Conservation (phyloP, 2,888 invertebrate genomes). For the Tubiluchus corallicola region DNA sequence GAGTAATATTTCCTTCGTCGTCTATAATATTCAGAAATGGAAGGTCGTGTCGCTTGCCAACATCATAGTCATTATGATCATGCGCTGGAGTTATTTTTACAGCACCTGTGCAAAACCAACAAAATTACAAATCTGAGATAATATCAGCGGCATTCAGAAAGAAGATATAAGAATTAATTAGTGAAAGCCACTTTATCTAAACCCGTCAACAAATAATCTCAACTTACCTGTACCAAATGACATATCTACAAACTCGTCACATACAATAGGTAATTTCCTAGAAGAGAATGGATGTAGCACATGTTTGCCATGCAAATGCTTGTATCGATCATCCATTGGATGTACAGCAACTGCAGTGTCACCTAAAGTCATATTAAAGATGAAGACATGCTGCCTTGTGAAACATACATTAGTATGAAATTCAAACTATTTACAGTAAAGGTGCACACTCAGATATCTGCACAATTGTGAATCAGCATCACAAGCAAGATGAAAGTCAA, state of each 20-base stretch:
- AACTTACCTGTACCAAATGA: conserved; percentile 72
- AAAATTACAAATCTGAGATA: too few species aligned
- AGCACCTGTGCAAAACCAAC: conserved; percentile 49
- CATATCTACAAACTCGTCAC: conserved; percentile 83
- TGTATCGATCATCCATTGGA: conserved; percentile 71
- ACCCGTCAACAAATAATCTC: too few species aligned
- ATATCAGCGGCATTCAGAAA: neutral
- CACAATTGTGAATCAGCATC: too few species aligned
- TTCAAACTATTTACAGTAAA: too few species aligned
- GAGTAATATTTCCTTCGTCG: conserved; percentile 66
- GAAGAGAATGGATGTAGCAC: conserved; percentile 72
- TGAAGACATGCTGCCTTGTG: too few species aligned
- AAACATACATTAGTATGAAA: too few species aligned
- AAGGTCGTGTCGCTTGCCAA: conserved; percentile 69
- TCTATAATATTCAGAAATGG: conserved; percentile 72
- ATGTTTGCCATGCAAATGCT: conserved; percentile 49
- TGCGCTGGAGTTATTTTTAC: conserved; percentile 98
- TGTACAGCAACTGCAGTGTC: conserved; percentile 97
- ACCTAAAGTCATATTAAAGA: too few species aligned
- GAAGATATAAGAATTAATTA: neutral
- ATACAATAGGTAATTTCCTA: conserved; percentile 63
- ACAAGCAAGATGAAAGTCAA: too few species aligned
- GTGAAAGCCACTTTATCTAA: neutral
- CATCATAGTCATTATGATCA: conserved; percentile 89
- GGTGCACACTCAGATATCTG: too few species aligned